These are phyloP conservation scores for Agrotis exclamationis DNA, from an alignment of 2,888 invertebrate genomes.

Conservation along the genomic window DNA sequence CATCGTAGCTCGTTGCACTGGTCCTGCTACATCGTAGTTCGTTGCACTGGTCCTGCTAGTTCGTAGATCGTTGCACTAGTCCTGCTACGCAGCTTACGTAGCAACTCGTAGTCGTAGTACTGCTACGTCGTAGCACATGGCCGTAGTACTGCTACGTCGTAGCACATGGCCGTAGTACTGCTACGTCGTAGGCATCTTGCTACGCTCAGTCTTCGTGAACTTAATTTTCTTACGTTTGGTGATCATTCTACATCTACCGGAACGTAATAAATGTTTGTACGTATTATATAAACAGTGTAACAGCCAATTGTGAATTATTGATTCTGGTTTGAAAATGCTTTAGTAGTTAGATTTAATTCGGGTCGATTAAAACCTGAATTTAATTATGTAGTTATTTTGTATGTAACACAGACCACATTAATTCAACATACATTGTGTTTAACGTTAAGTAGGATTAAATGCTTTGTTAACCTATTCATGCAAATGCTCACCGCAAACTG, in stretches of 20 bases:
- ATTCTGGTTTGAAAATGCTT: neutral
- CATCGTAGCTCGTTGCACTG: too few species aligned
- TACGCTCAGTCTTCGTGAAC: neutral
- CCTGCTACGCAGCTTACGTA: too few species aligned
- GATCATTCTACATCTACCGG: neutral
- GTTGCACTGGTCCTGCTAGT: too few species aligned
- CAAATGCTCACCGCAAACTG: too few species aligned
- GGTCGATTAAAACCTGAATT: neutral
- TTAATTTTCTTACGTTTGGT: neutral
- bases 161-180: neutral
- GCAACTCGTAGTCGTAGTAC: too few species aligned
- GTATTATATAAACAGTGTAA: neutral
- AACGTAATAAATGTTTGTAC: neutral
- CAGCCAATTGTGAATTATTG: neutral
- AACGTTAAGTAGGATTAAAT: neutral
- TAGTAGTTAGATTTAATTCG: constrained; percentile 10
- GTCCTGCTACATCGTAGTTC: too few species aligned
- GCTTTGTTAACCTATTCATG: neutral
- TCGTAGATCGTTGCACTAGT: too few species aligned
- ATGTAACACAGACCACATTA: neutral
- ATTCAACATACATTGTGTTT: neutral
- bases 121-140: neutral
- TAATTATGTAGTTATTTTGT: neutral
- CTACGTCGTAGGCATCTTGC: constrained; percentile 5
- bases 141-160: neutral